phyloP scores from a whole-genome alignment of 2,113 vertebrate species.

The Cnemophilus loriae region DNA sequence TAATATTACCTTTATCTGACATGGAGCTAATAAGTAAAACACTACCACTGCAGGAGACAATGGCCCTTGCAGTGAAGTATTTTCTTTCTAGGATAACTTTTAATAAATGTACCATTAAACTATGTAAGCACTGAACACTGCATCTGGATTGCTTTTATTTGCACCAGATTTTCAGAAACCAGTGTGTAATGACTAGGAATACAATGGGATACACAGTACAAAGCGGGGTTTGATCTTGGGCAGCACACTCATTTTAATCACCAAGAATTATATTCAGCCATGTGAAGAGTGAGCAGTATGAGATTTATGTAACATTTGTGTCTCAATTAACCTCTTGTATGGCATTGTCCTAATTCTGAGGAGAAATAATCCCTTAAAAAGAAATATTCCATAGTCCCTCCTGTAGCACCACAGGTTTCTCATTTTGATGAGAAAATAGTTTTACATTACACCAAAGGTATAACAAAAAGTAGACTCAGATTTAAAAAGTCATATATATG shows the following conservation, averaged over 20 bases:
- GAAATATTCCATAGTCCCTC: not conserved
- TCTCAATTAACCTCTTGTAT: not conserved
- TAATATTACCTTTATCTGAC: not conserved
- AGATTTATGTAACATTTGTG: not conserved
- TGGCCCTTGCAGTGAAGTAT: not conserved
- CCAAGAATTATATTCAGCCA: not conserved
- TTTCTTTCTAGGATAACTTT: slow-evolving; percentile 2
- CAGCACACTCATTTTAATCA: not conserved
- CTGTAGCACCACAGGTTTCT: not conserved
- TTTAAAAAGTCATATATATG: not conserved
- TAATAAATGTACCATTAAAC: not conserved
- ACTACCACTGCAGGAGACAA: not conserved
- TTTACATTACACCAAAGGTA: not conserved
- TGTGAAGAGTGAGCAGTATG: not conserved
- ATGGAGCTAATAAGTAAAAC: not conserved
- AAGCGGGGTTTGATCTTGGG: not conserved
- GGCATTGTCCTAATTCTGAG: not conserved
- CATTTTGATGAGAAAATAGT: not conserved
- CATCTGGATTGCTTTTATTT: not conserved
- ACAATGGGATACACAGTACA: not conserved
- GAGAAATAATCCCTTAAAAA: not conserved
- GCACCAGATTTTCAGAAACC: slow-evolving; percentile 1
- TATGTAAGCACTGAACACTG: not conserved
- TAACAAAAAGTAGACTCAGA: not conserved
- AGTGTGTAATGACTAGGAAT: not conserved